Conservation (phyloP, 1,140 invertebrate genomes). For the Nomia melanderi region DNA sequence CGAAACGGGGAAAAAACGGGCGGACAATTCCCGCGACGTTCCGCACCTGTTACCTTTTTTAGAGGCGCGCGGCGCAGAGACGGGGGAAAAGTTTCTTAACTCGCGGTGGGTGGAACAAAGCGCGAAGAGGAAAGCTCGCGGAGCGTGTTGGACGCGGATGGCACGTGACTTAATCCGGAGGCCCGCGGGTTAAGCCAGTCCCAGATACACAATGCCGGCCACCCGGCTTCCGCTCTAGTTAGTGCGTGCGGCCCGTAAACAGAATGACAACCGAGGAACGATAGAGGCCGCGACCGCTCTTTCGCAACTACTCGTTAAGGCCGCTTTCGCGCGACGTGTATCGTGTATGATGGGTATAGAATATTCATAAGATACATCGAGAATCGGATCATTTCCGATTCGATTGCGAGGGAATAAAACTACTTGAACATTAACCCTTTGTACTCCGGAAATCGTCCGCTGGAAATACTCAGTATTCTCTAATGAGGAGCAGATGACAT, state of each 20-base stretch:
- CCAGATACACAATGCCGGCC: slow-evolving; percentile 62
- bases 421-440: too few species aligned
- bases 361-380: too few species aligned
- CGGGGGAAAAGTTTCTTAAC: not conserved
- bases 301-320: slow-evolving; percentile 35
- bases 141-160: slow-evolving; percentile 26
- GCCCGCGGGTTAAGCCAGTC: slow-evolving; percentile 51
- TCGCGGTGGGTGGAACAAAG: not conserved
- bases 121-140: slow-evolving; percentile 28
- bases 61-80: slow-evolving; percentile 29
- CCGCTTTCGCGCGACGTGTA: not conserved
- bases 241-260: slow-evolving; percentile 62
- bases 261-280: slow-evolving; percentile 59
- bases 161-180: slow-evolving; percentile 61
- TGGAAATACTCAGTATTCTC: too few species aligned
- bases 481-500: too few species aligned
- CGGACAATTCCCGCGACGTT: slow-evolving; percentile 36
- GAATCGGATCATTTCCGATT: too few species aligned
- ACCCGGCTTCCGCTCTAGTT: slow-evolving; percentile 68
- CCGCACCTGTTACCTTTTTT: slow-evolving; percentile 69
- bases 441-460: too few species aligned
- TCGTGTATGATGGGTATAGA: too few species aligned
- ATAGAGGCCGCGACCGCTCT: not conserved
- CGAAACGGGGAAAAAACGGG: not conserved
- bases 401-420: too few species aligned